Base-by-base conservation (phyloP, 1,140 invertebrate species). In the Proales similis region DNA sequence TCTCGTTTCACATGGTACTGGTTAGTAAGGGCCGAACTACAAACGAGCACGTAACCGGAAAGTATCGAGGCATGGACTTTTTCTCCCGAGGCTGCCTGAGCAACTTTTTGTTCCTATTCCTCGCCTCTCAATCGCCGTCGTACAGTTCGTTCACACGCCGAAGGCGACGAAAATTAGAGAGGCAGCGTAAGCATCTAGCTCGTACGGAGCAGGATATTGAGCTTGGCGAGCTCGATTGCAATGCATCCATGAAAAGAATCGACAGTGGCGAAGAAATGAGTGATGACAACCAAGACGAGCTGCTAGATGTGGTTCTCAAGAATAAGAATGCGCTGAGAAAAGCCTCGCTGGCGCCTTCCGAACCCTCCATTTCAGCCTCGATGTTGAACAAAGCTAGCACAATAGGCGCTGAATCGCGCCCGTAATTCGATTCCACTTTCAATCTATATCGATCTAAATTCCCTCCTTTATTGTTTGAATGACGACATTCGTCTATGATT, bases 11-110 rank as follows among this genome's bases (percentile, higher is more conserved):
- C 76, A 85, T 96, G 78, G 85, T 97, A 66, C 80, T 99, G 63
- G 90, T 99, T 38, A 87, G 89, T 12, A 81, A 90, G 69, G 95
- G 94, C n/a, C 82, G 93, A 62, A 99, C 95, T n/a, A 99, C 95
- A 62, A 99, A 99, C 79, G 95, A 99, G 79, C 94, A 99, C 81
- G 91, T 97, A 29, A 96, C 93, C 3, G 91, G 90, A 36, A 96
- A 96, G 80, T 96, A 96, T 79, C 88, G 90, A 73, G 90, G 90
- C 22, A 90, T 88, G 74, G 96, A 96, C 82, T 92, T 92, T 53
- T 96, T 63, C 22, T 22, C 19, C 12, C 45, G 45, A 7, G 61
- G 61, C 11, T 38, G 46, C 30, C 20, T 32, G 11, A 47, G 42
- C 30, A 63, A 63, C 49, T 63, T 47, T 48, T 14, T 47, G 2